phyloP scores from a whole-genome alignment of 2,797 vertebrate species.

The Silurus aristotelis region DNA sequence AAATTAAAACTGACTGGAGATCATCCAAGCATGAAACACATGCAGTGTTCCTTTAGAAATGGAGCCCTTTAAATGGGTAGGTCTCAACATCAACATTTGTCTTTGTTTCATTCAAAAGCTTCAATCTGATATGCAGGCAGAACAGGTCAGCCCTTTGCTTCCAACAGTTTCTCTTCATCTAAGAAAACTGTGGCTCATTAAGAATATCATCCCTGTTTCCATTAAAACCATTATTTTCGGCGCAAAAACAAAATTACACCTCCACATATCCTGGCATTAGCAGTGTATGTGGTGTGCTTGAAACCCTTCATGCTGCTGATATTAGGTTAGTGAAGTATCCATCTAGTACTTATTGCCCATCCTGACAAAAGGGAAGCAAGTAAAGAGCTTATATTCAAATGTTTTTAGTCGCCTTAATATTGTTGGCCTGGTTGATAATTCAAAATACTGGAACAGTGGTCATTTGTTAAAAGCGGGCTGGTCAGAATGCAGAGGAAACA shows the following conservation, averaged over 20 bases:
- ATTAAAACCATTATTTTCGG: conserved; percentile 37
- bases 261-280: conserved; percentile 28
- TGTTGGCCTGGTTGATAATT: conserved; percentile 51
- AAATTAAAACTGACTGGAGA: conserved; percentile 51
- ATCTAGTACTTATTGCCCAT: not conserved
- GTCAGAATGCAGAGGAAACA: conserved; percentile 30
- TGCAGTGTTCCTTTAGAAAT: conserved; percentile 39
- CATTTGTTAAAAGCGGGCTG: conserved; percentile 52
- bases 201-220: conserved; percentile 7
- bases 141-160: conserved; percentile 13
- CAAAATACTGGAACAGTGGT: conserved; percentile 46
- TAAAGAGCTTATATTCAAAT: conserved; percentile 45
- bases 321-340: not conserved
- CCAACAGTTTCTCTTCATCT: conserved; percentile 6
- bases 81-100: conserved; percentile 28
- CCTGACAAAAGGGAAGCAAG: not conserved
- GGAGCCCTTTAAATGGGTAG: conserved; percentile 35
- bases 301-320: not conserved
- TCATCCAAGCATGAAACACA: conserved; percentile 49
- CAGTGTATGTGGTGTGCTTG: conserved; percentile 18
- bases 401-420: conserved; percentile 36
- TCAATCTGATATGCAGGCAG: conserved; percentile 30
- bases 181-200: conserved; percentile 1
- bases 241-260: conserved; percentile 29
- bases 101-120: conserved; percentile 15